Conservation (phyloP, 2,888 invertebrate species). For the Caenorhabditis sinica region DNA sequence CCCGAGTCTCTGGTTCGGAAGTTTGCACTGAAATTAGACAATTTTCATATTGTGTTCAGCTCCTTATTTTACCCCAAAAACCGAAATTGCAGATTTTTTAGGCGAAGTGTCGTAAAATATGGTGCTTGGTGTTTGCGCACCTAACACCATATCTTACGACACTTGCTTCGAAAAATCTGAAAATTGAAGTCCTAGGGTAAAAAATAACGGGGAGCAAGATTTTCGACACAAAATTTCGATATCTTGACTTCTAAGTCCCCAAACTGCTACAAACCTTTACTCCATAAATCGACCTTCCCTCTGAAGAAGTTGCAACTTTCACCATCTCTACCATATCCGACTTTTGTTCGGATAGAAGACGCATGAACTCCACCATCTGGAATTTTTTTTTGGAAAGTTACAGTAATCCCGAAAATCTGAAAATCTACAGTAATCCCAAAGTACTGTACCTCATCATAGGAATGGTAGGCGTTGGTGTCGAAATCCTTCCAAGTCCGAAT, state of each 20-base stretch:
- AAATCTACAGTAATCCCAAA: constrained; percentile 1
- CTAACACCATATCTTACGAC: constrained; percentile 4
- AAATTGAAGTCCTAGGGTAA: background rate
- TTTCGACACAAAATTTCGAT: background rate
- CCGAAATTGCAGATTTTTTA: too few relatives aligned
- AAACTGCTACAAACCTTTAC: constrained; percentile 70
- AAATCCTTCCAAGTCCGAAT: constrained; percentile 62
- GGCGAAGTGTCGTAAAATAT: background rate
- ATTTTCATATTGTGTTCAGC: too few relatives aligned
- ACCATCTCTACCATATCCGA: constrained; percentile 74
- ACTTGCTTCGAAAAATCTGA: background rate
- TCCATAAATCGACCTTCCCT: constrained; percentile 77
- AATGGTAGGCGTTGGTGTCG: constrained; percentile 72
- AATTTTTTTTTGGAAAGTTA: constrained; percentile 18
- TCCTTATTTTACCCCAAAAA: too few relatives aligned
- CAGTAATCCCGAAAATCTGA: background rate
- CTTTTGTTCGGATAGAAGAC: constrained; percentile 65
- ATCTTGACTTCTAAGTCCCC: background rate
- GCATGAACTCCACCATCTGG: constrained; percentile 80
- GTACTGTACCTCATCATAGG: constrained; percentile 71
- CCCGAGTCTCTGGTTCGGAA: too few relatives aligned
- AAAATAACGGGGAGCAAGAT: background rate
- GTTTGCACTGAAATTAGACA: too few relatives aligned
- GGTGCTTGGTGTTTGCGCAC: background rate
- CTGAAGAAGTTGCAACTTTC: constrained; percentile 78